Conservation (phyloP, 2,113 vertebrate species). For the Cyanoramphus novaezelandiae region DNA sequence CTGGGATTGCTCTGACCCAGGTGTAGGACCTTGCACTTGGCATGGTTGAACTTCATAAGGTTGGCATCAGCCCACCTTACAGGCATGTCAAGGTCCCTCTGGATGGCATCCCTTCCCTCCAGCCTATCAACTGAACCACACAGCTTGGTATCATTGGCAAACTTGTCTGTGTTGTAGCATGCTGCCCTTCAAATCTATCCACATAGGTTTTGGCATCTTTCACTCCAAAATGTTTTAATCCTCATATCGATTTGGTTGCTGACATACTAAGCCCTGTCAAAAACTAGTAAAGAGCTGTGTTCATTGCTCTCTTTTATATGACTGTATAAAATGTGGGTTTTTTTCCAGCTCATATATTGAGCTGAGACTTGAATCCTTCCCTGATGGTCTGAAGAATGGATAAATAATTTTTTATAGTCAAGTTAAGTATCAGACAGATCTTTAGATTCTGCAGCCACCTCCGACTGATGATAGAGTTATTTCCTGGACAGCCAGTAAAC, state of each 20-base stretch:
- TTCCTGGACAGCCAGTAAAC: conserved; percentile 1
- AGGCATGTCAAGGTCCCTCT: too few relatives aligned
- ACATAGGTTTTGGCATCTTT: neutral
- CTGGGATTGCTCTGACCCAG: too few relatives aligned
- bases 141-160: too few relatives aligned
- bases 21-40: too few relatives aligned
- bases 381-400: neutral
- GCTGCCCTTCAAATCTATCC: neutral
- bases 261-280: neutral
- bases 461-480: conserved; percentile 2
- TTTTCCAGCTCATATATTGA: neutral
- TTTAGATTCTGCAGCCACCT: neutral
- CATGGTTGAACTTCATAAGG: too few relatives aligned
- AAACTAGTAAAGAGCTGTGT: neutral
- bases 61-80: too few relatives aligned
- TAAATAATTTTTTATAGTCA: neutral
- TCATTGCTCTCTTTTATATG: neutral
- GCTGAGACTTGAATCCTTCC: neutral
- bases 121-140: too few relatives aligned
- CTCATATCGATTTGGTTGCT: neutral
- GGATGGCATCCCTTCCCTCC: too few relatives aligned
- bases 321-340: neutral
- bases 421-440: neutral
- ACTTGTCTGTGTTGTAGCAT: neutral
- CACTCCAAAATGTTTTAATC: neutral